These are phyloP conservation scores for Cyphomyrus plagiostoma DNA, from an alignment of 2,113 vertebrate species.

Conservation along the genomic window DNA sequence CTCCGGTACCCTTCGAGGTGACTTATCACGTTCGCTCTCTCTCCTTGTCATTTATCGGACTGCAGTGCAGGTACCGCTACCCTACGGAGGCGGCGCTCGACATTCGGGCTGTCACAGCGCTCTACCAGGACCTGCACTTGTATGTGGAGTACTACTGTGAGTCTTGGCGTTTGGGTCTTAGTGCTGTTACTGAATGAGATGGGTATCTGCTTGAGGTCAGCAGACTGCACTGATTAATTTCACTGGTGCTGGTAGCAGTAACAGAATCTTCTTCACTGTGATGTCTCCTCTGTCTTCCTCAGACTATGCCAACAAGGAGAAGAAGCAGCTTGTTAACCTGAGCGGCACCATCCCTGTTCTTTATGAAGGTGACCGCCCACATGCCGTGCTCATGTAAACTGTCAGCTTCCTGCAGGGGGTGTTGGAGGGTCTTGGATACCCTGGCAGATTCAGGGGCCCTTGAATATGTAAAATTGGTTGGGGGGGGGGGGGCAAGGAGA, in stretches of 20 bases:
- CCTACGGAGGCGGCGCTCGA: conserved; percentile 48
- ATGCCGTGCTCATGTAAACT: not conserved
- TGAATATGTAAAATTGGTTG: not conserved
- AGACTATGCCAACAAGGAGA: conserved; percentile 57
- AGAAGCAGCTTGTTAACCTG: conserved; percentile 55
- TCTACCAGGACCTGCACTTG: conserved; percentile 51
- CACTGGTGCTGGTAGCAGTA: not conserved
- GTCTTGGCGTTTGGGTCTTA: conserved; percentile 25
- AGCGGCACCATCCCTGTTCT: conserved; percentile 55
- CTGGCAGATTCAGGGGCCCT: not conserved
- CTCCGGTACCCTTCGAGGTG: not conserved
- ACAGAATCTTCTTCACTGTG: not conserved
- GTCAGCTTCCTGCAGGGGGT: not conserved
- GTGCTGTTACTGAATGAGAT: not conserved
- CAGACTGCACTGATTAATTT: not conserved
- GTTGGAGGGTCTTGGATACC: not conserved
- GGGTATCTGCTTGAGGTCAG: not conserved
- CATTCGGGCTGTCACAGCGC: conserved; percentile 37
- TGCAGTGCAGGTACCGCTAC: conserved; percentile 52
- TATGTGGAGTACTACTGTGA: conserved; percentile 59
- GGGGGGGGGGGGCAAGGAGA: not conserved
- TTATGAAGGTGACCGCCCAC: conserved; percentile 49
- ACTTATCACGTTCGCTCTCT: not conserved
- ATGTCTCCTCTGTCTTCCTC: not conserved
- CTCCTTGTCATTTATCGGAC: not conserved